These are phyloP conservation scores for Lagopus leucura DNA, from an alignment of 2,113 vertebrate genomes.

Conservation along the genomic window DNA sequence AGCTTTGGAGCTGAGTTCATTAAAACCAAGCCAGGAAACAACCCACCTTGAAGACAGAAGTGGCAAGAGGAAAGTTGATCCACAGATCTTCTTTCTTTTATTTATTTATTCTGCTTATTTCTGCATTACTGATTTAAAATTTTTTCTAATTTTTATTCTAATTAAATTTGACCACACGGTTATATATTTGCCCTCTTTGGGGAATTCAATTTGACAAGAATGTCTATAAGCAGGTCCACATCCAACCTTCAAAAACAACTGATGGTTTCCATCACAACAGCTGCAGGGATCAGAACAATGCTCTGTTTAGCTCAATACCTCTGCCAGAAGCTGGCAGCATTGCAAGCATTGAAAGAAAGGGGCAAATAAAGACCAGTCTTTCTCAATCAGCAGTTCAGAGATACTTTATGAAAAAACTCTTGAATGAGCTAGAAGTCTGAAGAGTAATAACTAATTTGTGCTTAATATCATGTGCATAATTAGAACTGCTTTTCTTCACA, in stretches of 20 bases:
- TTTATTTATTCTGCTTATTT: background rate
- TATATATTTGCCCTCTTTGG: background rate
- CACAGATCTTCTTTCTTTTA: background rate
- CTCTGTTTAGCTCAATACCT: background rate
- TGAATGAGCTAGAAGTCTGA: background rate
- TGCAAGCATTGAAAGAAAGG: background rate
- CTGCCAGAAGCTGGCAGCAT: background rate
- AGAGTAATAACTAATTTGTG: background rate
- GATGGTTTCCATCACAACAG: background rate
- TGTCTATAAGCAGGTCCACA: background rate
- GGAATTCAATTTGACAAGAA: background rate
- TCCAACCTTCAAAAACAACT: background rate
- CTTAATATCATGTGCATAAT: background rate
- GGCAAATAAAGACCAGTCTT: background rate
- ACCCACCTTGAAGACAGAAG: background rate
- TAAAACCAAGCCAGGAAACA: background rate
- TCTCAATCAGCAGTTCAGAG: background rate
- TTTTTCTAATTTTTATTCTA: background rate
- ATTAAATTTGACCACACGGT: background rate
- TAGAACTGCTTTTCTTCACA: background rate
- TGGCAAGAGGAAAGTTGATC: background rate
- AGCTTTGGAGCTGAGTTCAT: background rate
- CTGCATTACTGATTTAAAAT: background rate
- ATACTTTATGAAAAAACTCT: background rate
- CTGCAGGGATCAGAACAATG: background rate